Conservation (phyloP, 1,140 invertebrate species). For the Pachypsylla venusta region DNA sequence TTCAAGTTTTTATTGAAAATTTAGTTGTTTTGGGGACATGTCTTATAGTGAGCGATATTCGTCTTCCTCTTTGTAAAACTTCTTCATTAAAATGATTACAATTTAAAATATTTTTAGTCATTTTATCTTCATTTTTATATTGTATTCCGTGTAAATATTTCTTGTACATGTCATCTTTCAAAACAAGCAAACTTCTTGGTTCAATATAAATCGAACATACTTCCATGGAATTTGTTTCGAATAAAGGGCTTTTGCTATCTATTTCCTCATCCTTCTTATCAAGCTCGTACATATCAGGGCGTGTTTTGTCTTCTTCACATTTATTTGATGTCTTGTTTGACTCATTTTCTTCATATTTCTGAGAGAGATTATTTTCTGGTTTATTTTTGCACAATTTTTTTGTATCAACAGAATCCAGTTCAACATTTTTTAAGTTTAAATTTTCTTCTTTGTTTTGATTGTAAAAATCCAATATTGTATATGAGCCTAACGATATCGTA, state of each 20-base stretch:
- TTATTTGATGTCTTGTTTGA: background rate
- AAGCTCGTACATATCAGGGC: background rate
- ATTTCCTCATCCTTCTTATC: background rate
- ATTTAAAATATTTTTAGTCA: conserved; percentile 53
- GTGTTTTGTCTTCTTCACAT: background rate
- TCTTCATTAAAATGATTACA: conserved; percentile 41
- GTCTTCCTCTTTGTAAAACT: conserved; percentile 44
- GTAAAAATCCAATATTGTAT: conserved; percentile 76
- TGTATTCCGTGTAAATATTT: conserved; percentile 80
- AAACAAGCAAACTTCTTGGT: conserved; percentile 70
- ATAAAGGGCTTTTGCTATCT: conserved; percentile 18
- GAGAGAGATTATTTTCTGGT: background rate
- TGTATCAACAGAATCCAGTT: conserved; percentile 6
- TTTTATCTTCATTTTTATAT: conserved; percentile 50
- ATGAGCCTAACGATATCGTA: conserved; percentile 81
- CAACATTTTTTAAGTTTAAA: conserved; percentile 20
- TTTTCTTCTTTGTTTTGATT: conserved; percentile 32
- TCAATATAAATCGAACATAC: conserved; percentile 57
- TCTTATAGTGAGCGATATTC: conserved; percentile 85
- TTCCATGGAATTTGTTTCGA: conserved; percentile 29
- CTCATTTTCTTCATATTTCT: background rate
- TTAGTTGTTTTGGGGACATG: conserved; percentile 82
- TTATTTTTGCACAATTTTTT: background rate
- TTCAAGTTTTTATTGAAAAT: conserved; percentile 43
- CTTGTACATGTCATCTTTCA: conserved; percentile 69